Percentiles rank a stretch among this genome's conserved stretches.
Conservation (phyloP, 2,888 invertebrate species). For the Cephus spinipes region DNA sequence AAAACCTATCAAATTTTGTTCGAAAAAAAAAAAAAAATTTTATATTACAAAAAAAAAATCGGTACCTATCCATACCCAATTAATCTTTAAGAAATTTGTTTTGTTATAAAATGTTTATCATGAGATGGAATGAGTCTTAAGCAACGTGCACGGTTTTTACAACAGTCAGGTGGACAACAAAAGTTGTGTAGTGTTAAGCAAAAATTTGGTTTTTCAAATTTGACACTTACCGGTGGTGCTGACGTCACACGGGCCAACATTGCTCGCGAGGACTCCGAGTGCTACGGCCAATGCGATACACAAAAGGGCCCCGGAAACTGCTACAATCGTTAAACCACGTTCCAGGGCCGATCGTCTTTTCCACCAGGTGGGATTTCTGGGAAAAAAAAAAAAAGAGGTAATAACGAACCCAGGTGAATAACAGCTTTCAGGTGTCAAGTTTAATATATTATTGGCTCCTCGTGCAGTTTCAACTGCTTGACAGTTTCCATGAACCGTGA, state of each 20-base stretch:
- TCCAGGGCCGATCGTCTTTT: conserved; percentile 80
- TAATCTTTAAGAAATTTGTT: not conserved
- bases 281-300: conserved; percentile 74
- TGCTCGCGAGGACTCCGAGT: conserved; percentile 57
- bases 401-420: not conserved
- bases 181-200: not conserved
- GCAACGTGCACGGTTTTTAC: not conserved
- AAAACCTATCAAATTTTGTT: not conserved
- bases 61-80: not conserved
- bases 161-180: not conserved
- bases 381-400: conserved; percentile 54
- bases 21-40: too few species aligned
- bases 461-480: not conserved
- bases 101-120: not conserved
- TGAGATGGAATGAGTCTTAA: not conserved
- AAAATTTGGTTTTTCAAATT: not conserved
- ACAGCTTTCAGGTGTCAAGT: not conserved
- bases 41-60: not conserved
- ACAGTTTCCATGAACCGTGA: not conserved
- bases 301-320: conserved; percentile 73
- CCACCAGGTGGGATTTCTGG: conserved; percentile 87
- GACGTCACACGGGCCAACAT: conserved; percentile 43
- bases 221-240: conserved; percentile 18
- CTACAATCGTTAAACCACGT: conserved; percentile 74
- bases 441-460: not conserved